A percentile compares a stretch with the other conserved stretches of the same genome.
These are phyloP conservation scores for Fulmarus glacialis DNA, from an alignment of 2,113 vertebrate genomes.

Conservation along the genomic window DNA sequence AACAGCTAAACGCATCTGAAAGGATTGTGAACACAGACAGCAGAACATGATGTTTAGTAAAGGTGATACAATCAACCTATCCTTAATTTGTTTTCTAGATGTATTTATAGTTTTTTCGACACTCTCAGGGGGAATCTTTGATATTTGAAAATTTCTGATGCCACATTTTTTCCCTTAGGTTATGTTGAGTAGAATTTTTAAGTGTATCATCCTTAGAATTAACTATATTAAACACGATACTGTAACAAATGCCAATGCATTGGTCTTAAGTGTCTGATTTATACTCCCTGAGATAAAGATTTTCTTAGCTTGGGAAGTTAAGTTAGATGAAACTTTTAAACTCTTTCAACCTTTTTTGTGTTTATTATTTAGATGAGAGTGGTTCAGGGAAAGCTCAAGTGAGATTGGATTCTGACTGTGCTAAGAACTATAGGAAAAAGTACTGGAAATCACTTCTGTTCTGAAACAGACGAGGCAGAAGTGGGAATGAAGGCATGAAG, in stretches of 20 bases:
- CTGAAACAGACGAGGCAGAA: not conserved
- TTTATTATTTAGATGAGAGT: not conserved
- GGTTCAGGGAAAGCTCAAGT: not conserved
- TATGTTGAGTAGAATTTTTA: not conserved
- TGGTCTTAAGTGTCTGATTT: not conserved
- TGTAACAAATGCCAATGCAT: not conserved
- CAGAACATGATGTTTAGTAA: constrained; percentile 5
- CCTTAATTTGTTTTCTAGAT: constrained; percentile 25
- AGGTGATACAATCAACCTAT: not conserved
- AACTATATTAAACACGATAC: not conserved
- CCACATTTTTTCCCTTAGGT: not conserved
- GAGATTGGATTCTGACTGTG: not conserved
- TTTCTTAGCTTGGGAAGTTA: not conserved
- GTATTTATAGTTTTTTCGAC: not conserved
- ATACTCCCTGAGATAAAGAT: not conserved
- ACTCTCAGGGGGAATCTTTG: not conserved
- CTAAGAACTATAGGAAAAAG: not conserved
- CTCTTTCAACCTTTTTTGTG: not conserved
- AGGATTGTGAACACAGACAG: not conserved
- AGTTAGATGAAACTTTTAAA: not conserved
- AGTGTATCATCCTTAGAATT: not conserved
- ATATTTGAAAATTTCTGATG: not conserved
- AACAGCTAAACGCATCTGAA: not conserved
- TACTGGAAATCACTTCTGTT: not conserved
- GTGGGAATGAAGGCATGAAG: not conserved